Base-by-base conservation (phyloP, 2,888 invertebrate species). In the Portevinia maculata region DNA sequence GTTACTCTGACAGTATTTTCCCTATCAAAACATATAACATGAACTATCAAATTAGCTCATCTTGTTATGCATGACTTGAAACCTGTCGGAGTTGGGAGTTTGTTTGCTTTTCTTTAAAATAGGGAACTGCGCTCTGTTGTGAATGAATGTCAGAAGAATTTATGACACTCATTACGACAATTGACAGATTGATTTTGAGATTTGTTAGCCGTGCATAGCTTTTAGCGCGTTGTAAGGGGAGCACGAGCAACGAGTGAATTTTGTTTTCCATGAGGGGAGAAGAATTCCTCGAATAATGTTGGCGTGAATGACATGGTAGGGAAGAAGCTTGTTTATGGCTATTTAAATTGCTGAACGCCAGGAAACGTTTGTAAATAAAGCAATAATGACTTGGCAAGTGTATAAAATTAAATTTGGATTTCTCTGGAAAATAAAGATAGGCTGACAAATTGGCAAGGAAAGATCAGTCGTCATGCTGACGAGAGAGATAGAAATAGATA, bases 131-230 rank as follows among this genome's bases (percentile, higher is more conserved):
- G 1, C 41, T 41, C 1, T 17, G 34, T 2, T 57, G 28, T 7
- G 37, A 13, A 48, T 69, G 50, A 60, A 24, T 34, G 39, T 57
- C 48, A 24, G 17, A 28, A 52, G 44, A 79, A 79, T 73, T 79
- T 73, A 74, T 71, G 64, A 53, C 59, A 34, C 62, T 44, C 41
- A 30, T 64, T 71, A 32, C 65, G 59, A 65, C 79, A 73, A 46
- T 52, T 73, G 73, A 74, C 73, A 74, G 74, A 79, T 79, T 79
- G 79, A 60, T 79, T 79, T 79, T 19, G 32, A 46, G 59, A 65
- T 52, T 41, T 55, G 46, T 19, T 13, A 62, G 62, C 37, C 71
- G 34, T 50, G 55, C 48, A 32, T 70, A n/a, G 24, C 34, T 24
- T 24, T 24, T 24, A 32, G 21, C n/a, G 21, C 8, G 19, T 17